phyloP scores from a whole-genome alignment of 2,797 vertebrate species.

The Crocidura indochinensis region DNA sequence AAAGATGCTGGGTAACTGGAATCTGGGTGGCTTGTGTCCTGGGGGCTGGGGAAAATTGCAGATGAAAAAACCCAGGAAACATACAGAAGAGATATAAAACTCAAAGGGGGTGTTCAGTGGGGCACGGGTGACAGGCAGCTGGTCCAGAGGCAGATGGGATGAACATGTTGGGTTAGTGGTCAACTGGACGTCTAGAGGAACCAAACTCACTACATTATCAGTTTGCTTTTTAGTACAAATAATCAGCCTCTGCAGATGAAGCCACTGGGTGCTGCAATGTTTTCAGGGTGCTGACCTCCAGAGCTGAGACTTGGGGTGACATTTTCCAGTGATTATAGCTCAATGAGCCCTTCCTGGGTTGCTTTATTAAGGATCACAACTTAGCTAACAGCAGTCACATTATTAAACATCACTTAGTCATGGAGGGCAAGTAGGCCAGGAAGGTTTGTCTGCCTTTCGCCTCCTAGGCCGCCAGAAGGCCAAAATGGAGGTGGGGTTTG shows the following conservation, averaged over 20 bases:
- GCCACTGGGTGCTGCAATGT: neutral
- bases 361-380: too few relatives aligned
- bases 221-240: neutral
- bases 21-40: constrained; percentile 52
- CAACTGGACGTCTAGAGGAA: accelerated
- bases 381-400: neutral
- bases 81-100: neutral
- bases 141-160: neutral
- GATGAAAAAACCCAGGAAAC: too few relatives aligned
- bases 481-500: neutral
- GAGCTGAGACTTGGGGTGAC: neutral
- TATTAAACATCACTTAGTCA: neutral
- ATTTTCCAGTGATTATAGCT: neutral
- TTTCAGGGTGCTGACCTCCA: neutral
- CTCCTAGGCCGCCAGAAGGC: neutral
- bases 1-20: constrained; percentile 49
- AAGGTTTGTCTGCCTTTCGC: neutral
- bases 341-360: neutral
- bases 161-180: accelerated
- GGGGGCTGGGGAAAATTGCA: constrained; percentile 19
- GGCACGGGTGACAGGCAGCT: too few relatives aligned
- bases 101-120: too few relatives aligned
- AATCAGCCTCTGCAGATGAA: neutral
- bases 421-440: neutral
- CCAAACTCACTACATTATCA: accelerated